Base-by-base conservation (phyloP, 2,888 invertebrate genomes). In the Athetis lepigone region DNA sequence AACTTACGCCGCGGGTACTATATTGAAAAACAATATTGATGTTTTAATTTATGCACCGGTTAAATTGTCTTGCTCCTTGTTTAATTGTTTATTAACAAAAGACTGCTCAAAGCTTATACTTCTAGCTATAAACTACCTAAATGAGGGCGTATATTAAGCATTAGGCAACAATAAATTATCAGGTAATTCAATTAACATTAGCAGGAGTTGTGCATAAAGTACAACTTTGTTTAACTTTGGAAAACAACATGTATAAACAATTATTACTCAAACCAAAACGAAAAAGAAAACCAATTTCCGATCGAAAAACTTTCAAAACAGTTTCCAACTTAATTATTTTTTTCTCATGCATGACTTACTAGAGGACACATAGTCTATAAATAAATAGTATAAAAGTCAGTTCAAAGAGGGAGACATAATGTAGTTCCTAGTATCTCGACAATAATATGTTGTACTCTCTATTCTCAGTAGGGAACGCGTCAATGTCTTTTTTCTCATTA, bases 1-100 rank as follows among this genome's bases (percentile, higher is more conserved):
- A 49, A 58, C 58, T 69, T 55, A 33, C 1, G 43, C 16, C n/a
- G 7, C n/a, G 6, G 7, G n/a, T 11, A 33, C 33, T 33, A 16
- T 46, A 57, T 72, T 40, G 21, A 60, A 52, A 46, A 39, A 57
- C 39, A 57, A 72, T 29, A 7, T 13, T 11, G 29, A 36, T 45
- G 29, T 46, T 4, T 23, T 16, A 43, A 29, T 37, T 16, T 8
- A 0, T 9, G 16, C 19, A 23, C 8, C 7, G 7, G 5, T 6
- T 16, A 16, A 61, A 18, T 39, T 46, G 45, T 18, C 21, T 9
- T 46, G 23, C n/a, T 13, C 11, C 2, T 29, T 29, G 27, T 29
- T 29, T n/a, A n/a, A n/a, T n/a, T n/a, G n/a, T n/a, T n/a, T n/a
- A n/a, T n/a, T n/a, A n/a, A n/a, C n/a, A n/a, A n/a, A n/a, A n/a